Evolutionary conservation across 1,140 invertebrate species (phyloP).

Genomic region (Riptortus pedestris): DNA sequence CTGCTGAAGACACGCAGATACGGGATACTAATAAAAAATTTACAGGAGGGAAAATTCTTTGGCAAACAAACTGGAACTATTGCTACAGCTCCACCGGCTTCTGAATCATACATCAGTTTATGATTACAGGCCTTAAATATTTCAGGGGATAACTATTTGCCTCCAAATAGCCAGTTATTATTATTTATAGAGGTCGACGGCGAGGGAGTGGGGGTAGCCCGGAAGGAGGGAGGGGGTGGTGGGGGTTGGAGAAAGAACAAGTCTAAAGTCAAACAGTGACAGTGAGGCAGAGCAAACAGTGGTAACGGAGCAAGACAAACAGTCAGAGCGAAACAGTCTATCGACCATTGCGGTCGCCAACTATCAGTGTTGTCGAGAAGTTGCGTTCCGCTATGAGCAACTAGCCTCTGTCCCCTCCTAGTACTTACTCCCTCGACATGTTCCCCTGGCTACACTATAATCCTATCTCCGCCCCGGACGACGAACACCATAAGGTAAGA

Average conservation of each 20-base stretch:
- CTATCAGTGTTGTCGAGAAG: no score
- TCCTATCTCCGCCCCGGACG: neutral
- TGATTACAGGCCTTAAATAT: neutral
- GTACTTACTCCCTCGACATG: no score
- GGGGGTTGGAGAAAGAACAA: constrained; percentile 23
- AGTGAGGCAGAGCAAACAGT: no score
- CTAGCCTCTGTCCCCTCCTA: no score
- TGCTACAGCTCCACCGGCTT: neutral
- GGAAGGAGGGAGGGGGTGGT: constrained; percentile 11
- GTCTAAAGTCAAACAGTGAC: constrained; percentile 2
- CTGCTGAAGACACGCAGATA: no score
- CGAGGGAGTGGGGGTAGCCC: constrained; percentile 11
- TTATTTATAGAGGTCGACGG: constrained; percentile 9
- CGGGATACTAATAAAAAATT: neutral
- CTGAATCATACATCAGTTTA: neutral
- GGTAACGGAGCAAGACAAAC: neutral
- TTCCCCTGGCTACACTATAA: neutral
- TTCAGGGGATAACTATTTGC: constrained; percentile 5
- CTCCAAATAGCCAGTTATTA: constrained; percentile 1
- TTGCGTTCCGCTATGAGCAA: no score
- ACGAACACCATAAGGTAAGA: neutral
- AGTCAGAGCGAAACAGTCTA: no score
- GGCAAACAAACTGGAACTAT: neutral
- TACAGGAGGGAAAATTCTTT: neutral
- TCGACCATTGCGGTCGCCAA: neutral